Percentiles rank a stretch among this genome's conserved stretches.
Evolutionary conservation across 2,113 vertebrate species (phyloP).

Genomic region (Lamprologus ornatipinnis): DNA sequence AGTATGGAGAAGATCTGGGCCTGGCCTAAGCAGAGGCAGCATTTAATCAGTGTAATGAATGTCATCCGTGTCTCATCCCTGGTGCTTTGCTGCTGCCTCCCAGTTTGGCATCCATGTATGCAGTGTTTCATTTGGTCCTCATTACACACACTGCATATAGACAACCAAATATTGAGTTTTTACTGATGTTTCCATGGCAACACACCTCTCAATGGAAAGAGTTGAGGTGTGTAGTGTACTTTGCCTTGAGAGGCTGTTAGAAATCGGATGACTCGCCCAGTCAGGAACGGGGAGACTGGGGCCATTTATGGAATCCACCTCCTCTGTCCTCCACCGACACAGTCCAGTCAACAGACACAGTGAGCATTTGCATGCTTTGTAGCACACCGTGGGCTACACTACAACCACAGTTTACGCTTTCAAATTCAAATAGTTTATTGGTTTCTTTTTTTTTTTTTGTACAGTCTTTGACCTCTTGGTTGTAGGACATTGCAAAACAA

Average conservation of each 20-base stretch:
- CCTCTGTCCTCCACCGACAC: constrained; percentile 3
- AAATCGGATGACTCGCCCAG: constrained; percentile 24
- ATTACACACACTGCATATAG: constrained; percentile 22
- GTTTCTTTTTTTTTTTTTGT: background rate
- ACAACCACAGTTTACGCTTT: background rate
- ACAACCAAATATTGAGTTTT: constrained; percentile 37
- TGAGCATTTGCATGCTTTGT: background rate
- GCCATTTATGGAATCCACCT: constrained; percentile 36
- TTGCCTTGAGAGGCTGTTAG: constrained; percentile 49
- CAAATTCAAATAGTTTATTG: background rate
- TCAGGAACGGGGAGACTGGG: background rate
- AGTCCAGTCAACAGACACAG: constrained; percentile 1
- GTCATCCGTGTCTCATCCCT: background rate
- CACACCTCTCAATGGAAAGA: constrained; percentile 28
- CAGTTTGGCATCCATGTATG: constrained; percentile 5
- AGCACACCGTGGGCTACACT: background rate
- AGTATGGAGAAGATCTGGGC: background rate
- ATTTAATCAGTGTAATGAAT: constrained; percentile 11
- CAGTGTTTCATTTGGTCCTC: constrained; percentile 34
- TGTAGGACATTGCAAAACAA: background rate
- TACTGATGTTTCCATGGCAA: constrained; percentile 65
- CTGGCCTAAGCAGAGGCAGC: background rate
- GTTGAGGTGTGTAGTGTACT: constrained; percentile 45
- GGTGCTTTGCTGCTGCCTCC: background rate
- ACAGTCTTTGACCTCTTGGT: background rate